These are phyloP conservation scores for Lordiphosa andalusiaca DNA, from an alignment of 2,888 invertebrate species.

Conservation along the genomic window DNA sequence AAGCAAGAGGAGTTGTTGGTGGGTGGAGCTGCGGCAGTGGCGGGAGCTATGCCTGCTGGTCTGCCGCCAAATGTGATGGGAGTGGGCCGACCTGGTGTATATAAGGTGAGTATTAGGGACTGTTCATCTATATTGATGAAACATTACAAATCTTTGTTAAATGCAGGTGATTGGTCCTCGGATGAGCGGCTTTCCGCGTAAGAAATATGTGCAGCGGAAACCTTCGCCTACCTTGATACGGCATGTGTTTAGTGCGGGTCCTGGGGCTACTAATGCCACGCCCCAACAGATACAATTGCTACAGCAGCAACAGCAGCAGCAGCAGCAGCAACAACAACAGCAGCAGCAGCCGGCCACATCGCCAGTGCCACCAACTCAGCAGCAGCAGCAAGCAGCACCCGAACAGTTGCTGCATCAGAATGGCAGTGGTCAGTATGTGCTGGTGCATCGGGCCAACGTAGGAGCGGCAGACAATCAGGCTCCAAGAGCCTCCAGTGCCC, in stretches of 20 bases:
- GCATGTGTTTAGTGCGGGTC: slow-evolving; percentile 81
- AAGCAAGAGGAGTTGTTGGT: slow-evolving; percentile 65
- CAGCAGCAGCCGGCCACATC: slow-evolving; percentile 38
- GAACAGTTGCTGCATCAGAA: slow-evolving; percentile 77
- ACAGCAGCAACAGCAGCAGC: slow-evolving; percentile 54
- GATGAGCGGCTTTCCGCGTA: slow-evolving; percentile 79
- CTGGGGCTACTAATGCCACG: slow-evolving; percentile 46
- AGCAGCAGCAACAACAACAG: slow-evolving; percentile 56
- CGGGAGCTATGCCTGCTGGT: slow-evolving; percentile 45
- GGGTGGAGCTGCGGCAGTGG: slow-evolving; percentile 38
- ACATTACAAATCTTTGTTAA: neutral
- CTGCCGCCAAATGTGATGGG: slow-evolving; percentile 77
- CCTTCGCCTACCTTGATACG: slow-evolving; percentile 83
- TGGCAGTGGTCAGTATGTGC: slow-evolving; percentile 87
- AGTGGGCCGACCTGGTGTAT: slow-evolving; percentile 78
- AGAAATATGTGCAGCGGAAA: slow-evolving; percentile 82
- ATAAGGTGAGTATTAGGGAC: slow-evolving; percentile 64
- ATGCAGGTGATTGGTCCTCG: slow-evolving; percentile 78
- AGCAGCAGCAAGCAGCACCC: slow-evolving; percentile 28
- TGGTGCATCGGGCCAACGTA: slow-evolving; percentile 87
- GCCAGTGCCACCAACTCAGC: slow-evolving; percentile 49
- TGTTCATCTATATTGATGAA: too few relatives aligned
- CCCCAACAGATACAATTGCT: slow-evolving; percentile 50
- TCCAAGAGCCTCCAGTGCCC: slow-evolving; percentile 92
- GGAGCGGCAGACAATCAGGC: slow-evolving; percentile 84